These are phyloP conservation scores for Drosophila lacicola DNA, from an alignment of 2,888 invertebrate genomes.

Conservation along the genomic window DNA sequence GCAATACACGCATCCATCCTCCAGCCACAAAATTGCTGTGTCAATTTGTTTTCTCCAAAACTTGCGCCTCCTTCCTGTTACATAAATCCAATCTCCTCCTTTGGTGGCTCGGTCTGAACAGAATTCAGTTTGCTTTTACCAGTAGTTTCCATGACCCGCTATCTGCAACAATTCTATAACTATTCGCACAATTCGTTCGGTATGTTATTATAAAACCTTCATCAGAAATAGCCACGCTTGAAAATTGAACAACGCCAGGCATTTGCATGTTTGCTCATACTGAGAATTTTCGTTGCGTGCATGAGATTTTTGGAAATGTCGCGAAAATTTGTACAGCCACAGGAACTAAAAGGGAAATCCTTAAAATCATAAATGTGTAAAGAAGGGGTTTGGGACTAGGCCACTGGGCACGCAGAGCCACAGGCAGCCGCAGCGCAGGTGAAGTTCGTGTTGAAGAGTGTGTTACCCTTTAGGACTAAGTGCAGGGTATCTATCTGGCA, in stretches of 20 bases:
- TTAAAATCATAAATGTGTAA: background rate
- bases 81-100: background rate
- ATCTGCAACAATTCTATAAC: slow-evolving; percentile 10
- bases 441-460: too few relatives aligned
- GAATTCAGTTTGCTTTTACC: background rate
- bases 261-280: slow-evolving; percentile 18
- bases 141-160: slow-evolving; percentile 10
- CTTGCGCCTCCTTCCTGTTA: slow-evolving; percentile 25
- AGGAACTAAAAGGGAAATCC: background rate
- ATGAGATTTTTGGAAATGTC: slow-evolving; percentile 6
- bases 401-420: too few relatives aligned
- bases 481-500: too few relatives aligned
- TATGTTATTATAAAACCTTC: slow-evolving; percentile 9
- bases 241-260: slow-evolving; percentile 4
- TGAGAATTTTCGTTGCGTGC: slow-evolving; percentile 10
- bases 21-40: too few relatives aligned
- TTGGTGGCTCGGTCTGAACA: background rate
- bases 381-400: too few relatives aligned
- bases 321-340: background rate
- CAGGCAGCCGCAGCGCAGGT: too few relatives aligned
- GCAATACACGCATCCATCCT: slow-evolving; percentile 10
- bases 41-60: too few relatives aligned
- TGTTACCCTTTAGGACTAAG: too few relatives aligned
- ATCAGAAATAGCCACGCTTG: slow-evolving; percentile 1
- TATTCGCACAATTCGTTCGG: slow-evolving; percentile 3